Evolutionary conservation across 2,797 vertebrate genomes (phyloP).

Genomic region (Staurois parvus): DNA sequence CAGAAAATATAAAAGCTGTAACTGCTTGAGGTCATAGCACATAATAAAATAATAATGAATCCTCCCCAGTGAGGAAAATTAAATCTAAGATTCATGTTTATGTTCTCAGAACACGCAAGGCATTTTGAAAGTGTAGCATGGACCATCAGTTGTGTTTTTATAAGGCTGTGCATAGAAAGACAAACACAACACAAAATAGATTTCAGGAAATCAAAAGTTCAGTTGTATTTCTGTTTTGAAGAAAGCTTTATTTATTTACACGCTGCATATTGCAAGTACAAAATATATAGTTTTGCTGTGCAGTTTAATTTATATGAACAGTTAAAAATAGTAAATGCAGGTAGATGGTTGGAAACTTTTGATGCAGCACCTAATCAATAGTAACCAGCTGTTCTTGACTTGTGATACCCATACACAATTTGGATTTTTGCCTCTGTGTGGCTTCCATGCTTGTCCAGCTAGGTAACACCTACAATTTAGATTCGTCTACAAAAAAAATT

Average conservation of each 20-base stretch:
- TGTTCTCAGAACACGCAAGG: background rate
- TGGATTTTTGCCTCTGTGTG: too few relatives aligned
- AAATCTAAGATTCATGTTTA: constrained; percentile 44
- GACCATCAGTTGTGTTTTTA: background rate
- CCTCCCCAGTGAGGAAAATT: constrained; percentile 37
- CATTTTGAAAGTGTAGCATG: background rate
- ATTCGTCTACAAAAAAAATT: too few relatives aligned
- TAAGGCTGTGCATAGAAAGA: background rate
- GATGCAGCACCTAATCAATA: too few relatives aligned
- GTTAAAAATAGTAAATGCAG: background rate
- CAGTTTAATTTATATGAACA: background rate
- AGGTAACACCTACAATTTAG: too few relatives aligned
- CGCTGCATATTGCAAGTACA: background rate
- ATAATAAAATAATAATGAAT: constrained; percentile 49
- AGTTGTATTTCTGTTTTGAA: background rate
- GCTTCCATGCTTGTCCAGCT: too few relatives aligned
- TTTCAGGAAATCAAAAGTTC: background rate
- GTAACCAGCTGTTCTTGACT: too few relatives aligned
- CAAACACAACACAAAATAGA: background rate
- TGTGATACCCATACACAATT: too few relatives aligned
- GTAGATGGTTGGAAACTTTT: too few relatives aligned
- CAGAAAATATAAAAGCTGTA: constrained; percentile 36
- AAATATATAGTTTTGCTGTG: background rate
- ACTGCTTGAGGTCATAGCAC: constrained; percentile 37
- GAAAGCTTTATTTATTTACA: too few relatives aligned